phyloP scores from a whole-genome alignment of 2,888 invertebrate genomes.

The Pyrrhia umbra region DNA sequence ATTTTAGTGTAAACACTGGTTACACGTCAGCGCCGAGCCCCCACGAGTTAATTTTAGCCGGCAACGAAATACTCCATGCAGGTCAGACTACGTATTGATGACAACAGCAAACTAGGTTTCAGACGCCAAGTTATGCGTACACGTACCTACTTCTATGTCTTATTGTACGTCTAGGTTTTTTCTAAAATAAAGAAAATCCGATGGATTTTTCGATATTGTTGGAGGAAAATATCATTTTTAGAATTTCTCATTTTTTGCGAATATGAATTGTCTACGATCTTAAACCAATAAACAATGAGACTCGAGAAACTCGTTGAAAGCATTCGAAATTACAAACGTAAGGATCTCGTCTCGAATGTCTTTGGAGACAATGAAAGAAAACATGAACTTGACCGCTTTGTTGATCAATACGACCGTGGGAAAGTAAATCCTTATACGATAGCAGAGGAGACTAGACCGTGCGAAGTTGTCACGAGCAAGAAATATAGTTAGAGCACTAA shows the following conservation, averaged over 20 bases:
- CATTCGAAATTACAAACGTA: conserved; percentile 12
- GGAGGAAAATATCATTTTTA: no score
- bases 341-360: conserved; percentile 14
- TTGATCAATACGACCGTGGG: conserved; percentile 53
- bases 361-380: conserved; percentile 43
- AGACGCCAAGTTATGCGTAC: conserved; percentile 6
- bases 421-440: conserved; percentile 21
- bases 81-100: conserved; percentile 15
- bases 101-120: conserved; percentile 14
- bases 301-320: conserved; percentile 13
- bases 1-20: conserved; percentile 28
- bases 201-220: no score
- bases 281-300: conserved; percentile 11
- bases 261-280: background rate
- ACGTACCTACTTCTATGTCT: conserved; percentile 3
- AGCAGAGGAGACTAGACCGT: background rate
- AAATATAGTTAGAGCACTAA: conserved; percentile 1
- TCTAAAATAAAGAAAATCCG: no score
- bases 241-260: no score
- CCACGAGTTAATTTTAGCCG: conserved; percentile 67
- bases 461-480: background rate
- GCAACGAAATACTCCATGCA: conserved; percentile 45
- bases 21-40: conserved; percentile 66
- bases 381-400: conserved; percentile 37
- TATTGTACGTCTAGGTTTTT: background rate